Percentiles rank a stretch among this genome's conserved stretches.
Evolutionary conservation across 2,113 vertebrate genomes (phyloP).

Genomic region (Dicerorhinus sumatrensis): DNA sequence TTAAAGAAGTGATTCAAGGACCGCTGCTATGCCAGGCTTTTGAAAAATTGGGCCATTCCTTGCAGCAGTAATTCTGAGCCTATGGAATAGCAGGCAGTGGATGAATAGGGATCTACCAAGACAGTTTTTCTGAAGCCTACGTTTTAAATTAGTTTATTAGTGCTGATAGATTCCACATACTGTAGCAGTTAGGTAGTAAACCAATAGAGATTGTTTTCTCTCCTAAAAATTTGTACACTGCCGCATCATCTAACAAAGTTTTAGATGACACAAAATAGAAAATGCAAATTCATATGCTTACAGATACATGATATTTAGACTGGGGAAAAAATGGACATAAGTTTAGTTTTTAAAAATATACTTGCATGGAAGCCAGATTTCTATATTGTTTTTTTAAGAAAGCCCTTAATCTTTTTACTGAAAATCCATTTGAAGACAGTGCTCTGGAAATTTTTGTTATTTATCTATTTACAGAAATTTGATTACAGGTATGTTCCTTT

Average conservation of each 20-base stretch:
- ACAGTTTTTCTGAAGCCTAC: slow-evolving; percentile 74
- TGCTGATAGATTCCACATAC: slow-evolving; percentile 16
- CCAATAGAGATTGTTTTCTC: slow-evolving; percentile 57
- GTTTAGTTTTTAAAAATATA: slow-evolving; percentile 43
- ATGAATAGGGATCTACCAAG: slow-evolving; percentile 48
- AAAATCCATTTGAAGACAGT: slow-evolving; percentile 30
- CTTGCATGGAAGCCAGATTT: slow-evolving; percentile 58
- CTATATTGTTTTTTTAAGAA: slow-evolving; percentile 61
- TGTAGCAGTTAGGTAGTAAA: slow-evolving; percentile 62
- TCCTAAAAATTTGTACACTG: slow-evolving; percentile 51
- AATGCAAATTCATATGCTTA: slow-evolving; percentile 24
- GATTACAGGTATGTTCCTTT: not conserved
- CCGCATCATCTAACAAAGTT: slow-evolving; percentile 45
- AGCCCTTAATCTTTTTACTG: slow-evolving; percentile 42
- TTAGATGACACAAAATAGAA: slow-evolving; percentile 50
- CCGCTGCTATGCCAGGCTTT: not conserved
- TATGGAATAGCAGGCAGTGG: not conserved
- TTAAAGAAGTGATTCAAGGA: slow-evolving; percentile 17
- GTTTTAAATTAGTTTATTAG: slow-evolving; percentile 59
- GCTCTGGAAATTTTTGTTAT: slow-evolving; percentile 65
- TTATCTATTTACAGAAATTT: slow-evolving; percentile 63
- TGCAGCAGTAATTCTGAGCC: not conserved
- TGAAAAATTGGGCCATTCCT: slow-evolving; percentile 9
- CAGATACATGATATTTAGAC: slow-evolving; percentile 33
- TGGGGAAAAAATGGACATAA: slow-evolving; percentile 57